Evolutionary conservation across 92 coral and sea anemone species (phyloP).

Genomic region (Heliopora coerulea): DNA sequence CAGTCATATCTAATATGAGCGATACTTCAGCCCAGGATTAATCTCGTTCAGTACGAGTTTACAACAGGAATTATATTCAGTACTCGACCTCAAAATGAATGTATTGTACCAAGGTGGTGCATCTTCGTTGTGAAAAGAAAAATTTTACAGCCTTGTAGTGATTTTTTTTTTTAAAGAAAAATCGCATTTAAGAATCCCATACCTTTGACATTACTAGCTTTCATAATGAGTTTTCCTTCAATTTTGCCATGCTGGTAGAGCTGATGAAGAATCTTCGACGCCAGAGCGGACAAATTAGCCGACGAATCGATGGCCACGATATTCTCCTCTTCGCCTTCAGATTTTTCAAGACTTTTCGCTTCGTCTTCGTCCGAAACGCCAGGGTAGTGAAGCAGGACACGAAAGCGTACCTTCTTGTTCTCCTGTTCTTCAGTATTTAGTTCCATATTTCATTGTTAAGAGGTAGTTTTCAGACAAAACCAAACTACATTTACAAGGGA

Average conservation of each 20-base stretch:
- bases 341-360: constrained; percentile 51
- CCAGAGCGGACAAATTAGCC: constrained; percentile 63
- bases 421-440: background rate
- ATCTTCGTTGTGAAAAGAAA: background rate
- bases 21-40: too few species aligned
- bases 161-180: too few species aligned
- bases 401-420: background rate
- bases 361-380: constrained; percentile 62
- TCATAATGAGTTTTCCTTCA: constrained; percentile 87
- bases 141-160: too few species aligned
- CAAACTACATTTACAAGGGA: background rate
- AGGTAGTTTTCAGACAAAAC: background rate
- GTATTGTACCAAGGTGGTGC: too few species aligned
- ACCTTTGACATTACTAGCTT: constrained; percentile 97
- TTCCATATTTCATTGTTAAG: background rate
- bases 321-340: constrained; percentile 65
- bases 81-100: too few species aligned
- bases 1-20: too few species aligned
- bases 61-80: too few species aligned
- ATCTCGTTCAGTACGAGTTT: too few species aligned
- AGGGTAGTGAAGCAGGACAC: constrained; percentile 58
- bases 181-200: background rate
- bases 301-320: constrained; percentile 58
- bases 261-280: constrained; percentile 80
- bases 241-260: constrained; percentile 87